These are phyloP conservation scores for Otolemur crassicaudatus DNA, from an alignment of 2,797 vertebrate genomes.

Conservation along the genomic window DNA sequence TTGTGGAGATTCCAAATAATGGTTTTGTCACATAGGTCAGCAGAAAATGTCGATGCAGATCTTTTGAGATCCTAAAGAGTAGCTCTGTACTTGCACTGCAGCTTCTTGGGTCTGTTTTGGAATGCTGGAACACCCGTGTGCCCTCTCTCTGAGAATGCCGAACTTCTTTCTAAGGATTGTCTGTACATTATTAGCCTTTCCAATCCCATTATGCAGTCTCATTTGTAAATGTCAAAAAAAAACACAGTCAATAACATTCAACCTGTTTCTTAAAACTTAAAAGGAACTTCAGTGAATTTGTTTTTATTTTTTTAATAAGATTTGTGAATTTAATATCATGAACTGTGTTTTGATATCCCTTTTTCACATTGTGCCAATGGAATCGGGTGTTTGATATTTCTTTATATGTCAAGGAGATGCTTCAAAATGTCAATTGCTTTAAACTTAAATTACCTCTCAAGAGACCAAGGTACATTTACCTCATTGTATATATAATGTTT, in stretches of 20 bases:
- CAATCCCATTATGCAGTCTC: constrained; percentile 70
- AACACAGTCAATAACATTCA: constrained; percentile 73
- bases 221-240: constrained; percentile 78
- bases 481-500: constrained; percentile 95
- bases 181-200: constrained; percentile 66
- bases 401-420: constrained; percentile 83
- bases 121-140: constrained; percentile 74
- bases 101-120: background rate
- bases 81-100: constrained; percentile 56
- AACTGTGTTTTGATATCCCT: constrained; percentile 82
- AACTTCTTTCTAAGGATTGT: constrained; percentile 76
- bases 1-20: constrained; percentile 37
- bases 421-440: constrained; percentile 87
- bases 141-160: constrained; percentile 70
- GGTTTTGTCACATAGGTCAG: constrained; percentile 4
- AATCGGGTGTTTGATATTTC: constrained; percentile 81
- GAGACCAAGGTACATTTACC: constrained; percentile 99
- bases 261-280: constrained; percentile 67
- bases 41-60: background rate
- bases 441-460: constrained; percentile 94
- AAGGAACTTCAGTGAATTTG: constrained; percentile 71
- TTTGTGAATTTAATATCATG: constrained; percentile 86
- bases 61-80: constrained; percentile 38
- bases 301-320: constrained; percentile 73
- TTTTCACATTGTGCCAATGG: constrained; percentile 85